phyloP scores from a whole-genome alignment of 2,113 vertebrate species.

The Syrrhaptes paradoxus region DNA sequence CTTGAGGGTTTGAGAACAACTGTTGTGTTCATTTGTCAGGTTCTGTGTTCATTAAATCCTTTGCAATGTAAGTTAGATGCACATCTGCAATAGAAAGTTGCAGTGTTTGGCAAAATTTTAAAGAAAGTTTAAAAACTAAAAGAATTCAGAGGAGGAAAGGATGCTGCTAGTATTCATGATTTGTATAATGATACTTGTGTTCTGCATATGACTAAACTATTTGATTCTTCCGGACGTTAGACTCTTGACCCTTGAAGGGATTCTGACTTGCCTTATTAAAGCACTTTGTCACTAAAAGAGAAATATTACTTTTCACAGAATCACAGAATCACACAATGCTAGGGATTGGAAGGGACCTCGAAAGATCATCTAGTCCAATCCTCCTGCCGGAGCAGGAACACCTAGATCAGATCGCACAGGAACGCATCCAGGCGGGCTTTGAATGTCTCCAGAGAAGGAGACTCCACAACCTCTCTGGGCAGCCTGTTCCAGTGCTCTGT shows the following conservation, averaged over 20 bases:
- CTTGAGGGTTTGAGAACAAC: neutral
- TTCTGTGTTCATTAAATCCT: neutral
- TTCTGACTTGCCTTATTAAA: neutral
- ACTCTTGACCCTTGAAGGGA: neutral
- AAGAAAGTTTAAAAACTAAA: neutral
- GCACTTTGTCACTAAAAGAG: neutral
- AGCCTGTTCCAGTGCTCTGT: no score
- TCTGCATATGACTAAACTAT: neutral
- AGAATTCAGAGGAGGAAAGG: neutral
- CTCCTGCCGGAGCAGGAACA: no score
- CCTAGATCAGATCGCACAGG: no score
- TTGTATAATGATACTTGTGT: neutral
- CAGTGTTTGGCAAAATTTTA: neutral
- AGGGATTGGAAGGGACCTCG: no score
- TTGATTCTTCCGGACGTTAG: neutral
- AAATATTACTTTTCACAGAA: neutral
- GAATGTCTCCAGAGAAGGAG: no score
- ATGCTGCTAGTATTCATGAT: neutral
- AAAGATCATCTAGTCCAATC: no score
- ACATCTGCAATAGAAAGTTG: neutral
- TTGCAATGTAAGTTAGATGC: neutral
- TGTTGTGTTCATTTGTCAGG: neutral
- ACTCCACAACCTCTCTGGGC: no score
- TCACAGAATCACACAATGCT: no score
- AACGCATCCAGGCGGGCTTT: no score